Conservation (phyloP, 2,113 vertebrate species). For the Notarius lentiginosus region DNA sequence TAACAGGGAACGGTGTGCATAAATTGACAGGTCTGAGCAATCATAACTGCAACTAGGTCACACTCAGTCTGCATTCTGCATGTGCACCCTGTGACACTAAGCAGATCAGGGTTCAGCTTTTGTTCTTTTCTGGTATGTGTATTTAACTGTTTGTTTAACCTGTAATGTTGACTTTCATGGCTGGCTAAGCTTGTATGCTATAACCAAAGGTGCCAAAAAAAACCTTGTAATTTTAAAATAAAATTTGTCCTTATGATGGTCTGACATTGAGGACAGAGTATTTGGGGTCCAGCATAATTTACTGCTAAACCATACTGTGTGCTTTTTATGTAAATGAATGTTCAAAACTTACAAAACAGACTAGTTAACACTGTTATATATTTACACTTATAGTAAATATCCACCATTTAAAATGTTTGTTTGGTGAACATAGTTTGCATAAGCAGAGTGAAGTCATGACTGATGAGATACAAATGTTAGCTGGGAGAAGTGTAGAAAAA, state of each 20-base stretch:
- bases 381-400: neutral
- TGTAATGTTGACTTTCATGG: neutral
- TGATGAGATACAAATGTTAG: neutral
- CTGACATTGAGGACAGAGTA: neutral
- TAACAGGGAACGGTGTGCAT: constrained; percentile 8
- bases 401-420: too few relatives aligned
- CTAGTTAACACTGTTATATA: neutral
- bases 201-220: neutral
- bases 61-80: neutral
- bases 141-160: constrained; percentile 6
- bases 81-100: constrained; percentile 1
- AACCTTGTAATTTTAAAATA: neutral
- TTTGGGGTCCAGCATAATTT: neutral
- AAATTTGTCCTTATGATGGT: neutral
- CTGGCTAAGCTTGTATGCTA: neutral
- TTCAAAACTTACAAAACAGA: neutral
- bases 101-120: constrained; percentile 10
- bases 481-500: neutral
- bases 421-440: neutral
- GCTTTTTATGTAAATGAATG: neutral
- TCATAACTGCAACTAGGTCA: constrained; percentile 16
- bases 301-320: neutral
- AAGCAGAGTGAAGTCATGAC: neutral
- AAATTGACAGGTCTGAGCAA: neutral
- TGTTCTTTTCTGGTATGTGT: constrained; percentile 25